Conservation (phyloP, 2,888 invertebrate genomes). For the Trachelus tabidus region DNA sequence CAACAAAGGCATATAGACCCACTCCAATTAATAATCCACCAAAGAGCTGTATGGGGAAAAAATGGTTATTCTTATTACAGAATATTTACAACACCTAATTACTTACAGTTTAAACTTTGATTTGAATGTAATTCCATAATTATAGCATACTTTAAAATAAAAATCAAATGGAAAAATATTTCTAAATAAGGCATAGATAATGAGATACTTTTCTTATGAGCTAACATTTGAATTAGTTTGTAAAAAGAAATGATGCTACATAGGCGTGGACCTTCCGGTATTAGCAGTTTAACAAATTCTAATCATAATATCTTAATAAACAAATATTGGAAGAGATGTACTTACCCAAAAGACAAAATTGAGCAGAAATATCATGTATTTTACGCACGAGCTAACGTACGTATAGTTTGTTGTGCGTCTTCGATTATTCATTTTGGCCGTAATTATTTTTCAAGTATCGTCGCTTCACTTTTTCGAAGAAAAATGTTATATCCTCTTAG, state of each 20-base stretch:
- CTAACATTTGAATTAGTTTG: neutral
- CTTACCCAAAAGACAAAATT: conserved; percentile 93
- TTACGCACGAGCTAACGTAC: conserved; percentile 87
- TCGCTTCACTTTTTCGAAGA: conserved; percentile 15
- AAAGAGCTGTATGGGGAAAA: conserved; percentile 77
- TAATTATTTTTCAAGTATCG: conserved; percentile 22
- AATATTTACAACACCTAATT: neutral
- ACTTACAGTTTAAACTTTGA: neutral
- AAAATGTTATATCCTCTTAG: conserved; percentile 10
- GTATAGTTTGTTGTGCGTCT: conserved; percentile 79
- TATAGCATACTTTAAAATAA: conserved; percentile 10
- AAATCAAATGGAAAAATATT: conserved; percentile 1
- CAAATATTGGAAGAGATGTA: conserved; percentile 34
- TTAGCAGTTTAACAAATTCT: neutral
- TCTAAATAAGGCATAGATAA: conserved; percentile 9
- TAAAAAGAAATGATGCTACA: neutral
- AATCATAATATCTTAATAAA: conserved; percentile 10
- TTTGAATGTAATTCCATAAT: neutral
- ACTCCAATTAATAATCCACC: conserved; percentile 88
- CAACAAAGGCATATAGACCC: conserved; percentile 91
- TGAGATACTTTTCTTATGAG: neutral
- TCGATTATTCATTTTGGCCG: conserved; percentile 65
- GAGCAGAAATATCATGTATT: conserved; percentile 89
- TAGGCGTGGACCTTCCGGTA: neutral
- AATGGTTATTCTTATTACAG: conserved; percentile 3